Conservation (phyloP, 2,113 vertebrate genomes). For the Rhinoderma darwinii region DNA sequence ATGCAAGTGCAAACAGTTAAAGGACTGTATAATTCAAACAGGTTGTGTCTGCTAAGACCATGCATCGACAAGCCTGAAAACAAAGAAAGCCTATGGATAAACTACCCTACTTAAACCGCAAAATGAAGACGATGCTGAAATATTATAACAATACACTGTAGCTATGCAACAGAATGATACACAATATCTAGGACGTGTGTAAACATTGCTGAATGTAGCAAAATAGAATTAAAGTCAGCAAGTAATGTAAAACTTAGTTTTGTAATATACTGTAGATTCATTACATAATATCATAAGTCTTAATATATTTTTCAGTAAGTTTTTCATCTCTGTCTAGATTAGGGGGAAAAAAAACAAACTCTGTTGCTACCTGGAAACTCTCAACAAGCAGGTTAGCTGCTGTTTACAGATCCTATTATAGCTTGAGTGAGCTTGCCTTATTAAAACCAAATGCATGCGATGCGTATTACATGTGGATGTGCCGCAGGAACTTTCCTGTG, state of each 20-base stretch:
- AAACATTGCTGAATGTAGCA: background rate
- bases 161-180: background rate
- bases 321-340: no score
- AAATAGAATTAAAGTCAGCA: background rate
- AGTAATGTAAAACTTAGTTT: background rate
- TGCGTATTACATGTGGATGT: no score
- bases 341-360: no score
- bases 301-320: no score
- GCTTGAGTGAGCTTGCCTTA: no score
- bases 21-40: background rate
- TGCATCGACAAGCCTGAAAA: slow-evolving; percentile 10
- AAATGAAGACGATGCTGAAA: background rate
- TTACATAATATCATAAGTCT: no score
- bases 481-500: no score
- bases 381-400: no score
- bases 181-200: background rate
- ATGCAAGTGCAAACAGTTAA: background rate
- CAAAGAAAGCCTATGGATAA: slow-evolving; percentile 6
- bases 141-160: background rate
- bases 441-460: no score
- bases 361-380: no score
- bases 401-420: no score
- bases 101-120: background rate
- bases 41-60: background rate
- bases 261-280: background rate